phyloP scores from a whole-genome alignment of 2,113 vertebrate species.

The Grus americana region DNA sequence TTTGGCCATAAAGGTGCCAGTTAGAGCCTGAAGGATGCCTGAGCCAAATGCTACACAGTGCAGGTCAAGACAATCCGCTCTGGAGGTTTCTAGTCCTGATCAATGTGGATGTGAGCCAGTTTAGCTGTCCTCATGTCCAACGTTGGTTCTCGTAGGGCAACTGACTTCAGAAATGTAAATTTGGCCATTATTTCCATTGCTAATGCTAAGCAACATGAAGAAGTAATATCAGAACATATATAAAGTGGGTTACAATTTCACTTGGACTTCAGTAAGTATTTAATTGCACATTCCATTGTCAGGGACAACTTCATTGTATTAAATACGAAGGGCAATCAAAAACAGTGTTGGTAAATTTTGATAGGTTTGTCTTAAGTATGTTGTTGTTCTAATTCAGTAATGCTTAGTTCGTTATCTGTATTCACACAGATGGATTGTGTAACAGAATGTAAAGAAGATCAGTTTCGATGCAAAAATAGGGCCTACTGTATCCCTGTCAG shows the following conservation, averaged over 20 bases:
- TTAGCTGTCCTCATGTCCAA: background rate
- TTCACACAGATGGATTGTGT: slow-evolving; percentile 88
- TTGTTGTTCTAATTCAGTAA: background rate
- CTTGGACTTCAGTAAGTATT: background rate
- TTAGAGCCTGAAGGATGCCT: background rate
- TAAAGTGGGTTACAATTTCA: background rate
- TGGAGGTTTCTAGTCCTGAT: background rate
- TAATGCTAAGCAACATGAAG: background rate
- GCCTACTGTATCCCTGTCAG: slow-evolving; percentile 92
- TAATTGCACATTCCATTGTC: background rate
- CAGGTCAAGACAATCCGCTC: background rate
- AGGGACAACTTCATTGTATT: background rate
- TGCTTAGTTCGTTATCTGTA: background rate
- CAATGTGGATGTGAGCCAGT: background rate
- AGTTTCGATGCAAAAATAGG: slow-evolving; percentile 91
- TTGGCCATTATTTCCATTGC: background rate
- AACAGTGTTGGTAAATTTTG: background rate
- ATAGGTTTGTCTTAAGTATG: background rate
- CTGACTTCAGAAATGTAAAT: background rate
- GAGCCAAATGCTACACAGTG: background rate
- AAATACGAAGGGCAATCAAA: background rate
- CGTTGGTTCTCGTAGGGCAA: background rate
- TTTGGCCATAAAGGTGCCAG: background rate
- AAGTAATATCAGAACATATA: background rate
- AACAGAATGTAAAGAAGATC: slow-evolving; percentile 90